Evolutionary conservation across 1,140 invertebrate genomes (phyloP).

Genomic region (Ectropis grisescens): DNA sequence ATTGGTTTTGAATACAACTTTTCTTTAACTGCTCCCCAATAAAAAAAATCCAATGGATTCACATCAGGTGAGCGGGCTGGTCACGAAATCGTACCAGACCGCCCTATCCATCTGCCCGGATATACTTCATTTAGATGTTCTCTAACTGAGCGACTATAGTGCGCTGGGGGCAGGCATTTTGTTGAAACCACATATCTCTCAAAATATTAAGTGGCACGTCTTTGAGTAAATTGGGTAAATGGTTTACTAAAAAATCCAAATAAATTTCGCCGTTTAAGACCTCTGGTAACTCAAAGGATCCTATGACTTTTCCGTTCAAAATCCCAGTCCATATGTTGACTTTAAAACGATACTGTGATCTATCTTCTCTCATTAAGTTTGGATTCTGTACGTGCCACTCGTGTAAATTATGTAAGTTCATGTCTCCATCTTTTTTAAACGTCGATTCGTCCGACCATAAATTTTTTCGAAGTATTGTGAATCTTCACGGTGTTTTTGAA

Average conservation of each 20-base stretch:
- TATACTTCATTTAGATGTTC: too few relatives aligned
- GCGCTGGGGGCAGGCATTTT: conserved; percentile 4
- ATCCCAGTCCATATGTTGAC: conserved; percentile 31
- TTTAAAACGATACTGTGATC: conserved; percentile 40
- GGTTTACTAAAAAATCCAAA: conserved; percentile 15
- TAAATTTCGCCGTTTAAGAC: conserved; percentile 8
- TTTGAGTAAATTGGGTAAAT: conserved; percentile 11
- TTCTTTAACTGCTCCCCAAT: conserved; percentile 14
- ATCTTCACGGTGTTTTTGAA: conserved; percentile 13
- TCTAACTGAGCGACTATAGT: neutral
- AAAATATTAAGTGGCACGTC: conserved; percentile 5
- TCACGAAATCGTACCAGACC: conserved; percentile 18
- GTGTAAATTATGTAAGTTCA: conserved; percentile 50
- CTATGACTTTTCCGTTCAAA: conserved; percentile 11
- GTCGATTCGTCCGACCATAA: conserved; percentile 41
- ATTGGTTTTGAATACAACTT: conserved; percentile 16
- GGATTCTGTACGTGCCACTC: conserved; percentile 45
- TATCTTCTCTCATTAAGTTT: conserved; percentile 23
- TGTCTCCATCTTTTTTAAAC: conserved; percentile 33
- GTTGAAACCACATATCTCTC: conserved; percentile 1
- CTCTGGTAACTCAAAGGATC: conserved; percentile 10
- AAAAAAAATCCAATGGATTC: conserved; percentile 18
- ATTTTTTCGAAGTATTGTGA: conserved; percentile 28
- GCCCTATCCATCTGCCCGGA: too few relatives aligned
- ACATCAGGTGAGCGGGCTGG: conserved; percentile 16